A percentile compares a stretch with the other conserved stretches of the same genome.
phyloP scores from a whole-genome alignment of 2,888 invertebrate genomes.

The Nephrotoma appendiculata region DNA sequence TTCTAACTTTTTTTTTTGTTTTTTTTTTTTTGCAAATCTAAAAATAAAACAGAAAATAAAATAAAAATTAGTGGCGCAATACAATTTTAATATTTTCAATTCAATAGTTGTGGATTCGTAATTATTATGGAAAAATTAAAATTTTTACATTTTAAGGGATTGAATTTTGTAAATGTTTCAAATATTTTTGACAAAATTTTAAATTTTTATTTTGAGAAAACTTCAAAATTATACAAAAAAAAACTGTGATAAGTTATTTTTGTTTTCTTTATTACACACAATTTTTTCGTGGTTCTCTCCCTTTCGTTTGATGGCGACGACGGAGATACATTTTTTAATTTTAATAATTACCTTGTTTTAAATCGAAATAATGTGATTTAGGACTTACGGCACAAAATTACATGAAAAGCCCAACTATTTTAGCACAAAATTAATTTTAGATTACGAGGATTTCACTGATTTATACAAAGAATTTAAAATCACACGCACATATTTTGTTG shows the following conservation, averaged over 20 bases:
- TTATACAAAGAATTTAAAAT: background rate
- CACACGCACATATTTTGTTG: background rate
- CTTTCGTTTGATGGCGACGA: background rate
- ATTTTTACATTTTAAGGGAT: background rate
- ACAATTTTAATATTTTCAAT: background rate
- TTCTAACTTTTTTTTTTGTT: background rate
- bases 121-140: background rate
- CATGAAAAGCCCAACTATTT: background rate
- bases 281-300: background rate
- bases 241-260: background rate
- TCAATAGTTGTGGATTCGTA: background rate
- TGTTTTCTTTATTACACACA: background rate
- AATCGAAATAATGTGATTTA: background rate
- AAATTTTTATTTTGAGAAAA: background rate
- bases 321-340: background rate
- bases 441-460: background rate
- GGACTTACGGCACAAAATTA: background rate
- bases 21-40: background rate
- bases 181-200: background rate
- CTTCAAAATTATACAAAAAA: background rate
- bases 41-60: background rate
- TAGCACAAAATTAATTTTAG: background rate
- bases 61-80: conserved; percentile 5
- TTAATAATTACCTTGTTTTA: background rate
- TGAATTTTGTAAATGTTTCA: background rate